Evolutionary conservation across 1,140 invertebrate species (phyloP), one percentile per base, ranked within the genome.

Genomic region (Cotesia vestalis): DNA sequence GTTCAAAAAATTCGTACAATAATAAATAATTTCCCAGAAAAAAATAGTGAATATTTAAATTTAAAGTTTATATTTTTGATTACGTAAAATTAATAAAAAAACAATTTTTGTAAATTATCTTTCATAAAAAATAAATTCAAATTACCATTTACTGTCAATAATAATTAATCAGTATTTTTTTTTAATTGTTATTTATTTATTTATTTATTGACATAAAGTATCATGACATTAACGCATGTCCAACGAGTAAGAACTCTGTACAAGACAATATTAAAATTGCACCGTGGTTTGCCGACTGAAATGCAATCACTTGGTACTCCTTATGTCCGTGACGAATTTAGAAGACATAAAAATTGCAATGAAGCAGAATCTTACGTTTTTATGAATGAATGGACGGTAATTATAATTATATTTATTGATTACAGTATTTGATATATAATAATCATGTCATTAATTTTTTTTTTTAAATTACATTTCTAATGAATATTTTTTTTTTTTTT

Each of bases 291-390:
- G 46, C 95, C 96, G 0, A 71, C 85, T 4, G 93, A 95, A 80
- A 83, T 97, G 61, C 89, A 91, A 73, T 79, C 89, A n/a, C 73
- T 95, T n/a, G 94, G 94, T 9, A 92, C 95, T 79, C 90, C 90
- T 82, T 98, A 98, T 85, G 93, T 93, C 0, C 91, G 91, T 78
- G 95, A 96, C 77, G 96, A 98, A 85, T 98, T 98, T 84, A 91
- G 91, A 77, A 86, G 93, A 62, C 95, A 98, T 81, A 94, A 96
- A 82, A 90, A 88, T n/a, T 95, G 93, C 74, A 90, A 89, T 68
- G 84, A 88, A 9, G 84, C 89, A 62, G 92, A 95, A 83, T 90
- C 94, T 9, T 82, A 88, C 34, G 87, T 93, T 72, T 98, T 98
- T 82, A 90, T 97, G 83, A 90, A 90, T 36, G 95, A 96, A 88